A percentile compares a stretch with the other conserved stretches of the same genome.
phyloP scores from a whole-genome alignment of 2,113 vertebrate species.

The cattle (Bos taurus) region DNA sequence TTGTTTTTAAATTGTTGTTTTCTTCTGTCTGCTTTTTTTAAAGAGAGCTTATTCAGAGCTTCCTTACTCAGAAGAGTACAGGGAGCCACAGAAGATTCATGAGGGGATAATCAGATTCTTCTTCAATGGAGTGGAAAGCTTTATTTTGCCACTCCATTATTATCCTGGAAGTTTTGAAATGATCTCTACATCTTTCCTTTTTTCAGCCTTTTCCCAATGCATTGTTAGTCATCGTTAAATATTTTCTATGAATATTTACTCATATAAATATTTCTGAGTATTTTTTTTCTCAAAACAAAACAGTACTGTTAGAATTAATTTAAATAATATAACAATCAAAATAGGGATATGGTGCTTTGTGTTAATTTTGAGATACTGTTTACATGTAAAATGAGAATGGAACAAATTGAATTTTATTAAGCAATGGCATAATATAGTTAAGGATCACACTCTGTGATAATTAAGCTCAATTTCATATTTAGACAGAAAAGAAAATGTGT shows the following conservation, averaged over 20 bases:
- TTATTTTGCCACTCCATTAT: not conserved
- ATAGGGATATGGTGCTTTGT: not conserved
- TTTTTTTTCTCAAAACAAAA: not conserved
- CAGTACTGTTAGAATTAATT: not conserved
- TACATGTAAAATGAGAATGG: not conserved
- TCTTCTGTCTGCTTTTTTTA: not conserved
- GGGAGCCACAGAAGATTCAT: not conserved
- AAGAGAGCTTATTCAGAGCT: not conserved
- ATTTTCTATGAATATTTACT: not conserved
- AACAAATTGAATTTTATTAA: not conserved
- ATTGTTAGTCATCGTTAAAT: not conserved
- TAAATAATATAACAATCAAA: not conserved
- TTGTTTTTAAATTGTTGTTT: not conserved
- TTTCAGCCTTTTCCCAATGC: not conserved
- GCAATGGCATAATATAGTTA: not conserved
- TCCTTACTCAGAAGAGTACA: not conserved
- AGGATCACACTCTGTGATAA: not conserved
- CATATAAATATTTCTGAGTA: not conserved
- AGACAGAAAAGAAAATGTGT: not conserved
- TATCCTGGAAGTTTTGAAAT: not conserved
- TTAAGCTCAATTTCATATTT: not conserved
- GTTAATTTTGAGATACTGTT: slow-evolving; percentile 15
- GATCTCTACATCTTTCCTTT: not conserved
- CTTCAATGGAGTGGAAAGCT: not conserved
- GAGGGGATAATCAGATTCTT: not conserved